Evolutionary conservation across 2,797 vertebrate genomes (phyloP).

Genomic region (Kryptolebias ocellatus): DNA sequence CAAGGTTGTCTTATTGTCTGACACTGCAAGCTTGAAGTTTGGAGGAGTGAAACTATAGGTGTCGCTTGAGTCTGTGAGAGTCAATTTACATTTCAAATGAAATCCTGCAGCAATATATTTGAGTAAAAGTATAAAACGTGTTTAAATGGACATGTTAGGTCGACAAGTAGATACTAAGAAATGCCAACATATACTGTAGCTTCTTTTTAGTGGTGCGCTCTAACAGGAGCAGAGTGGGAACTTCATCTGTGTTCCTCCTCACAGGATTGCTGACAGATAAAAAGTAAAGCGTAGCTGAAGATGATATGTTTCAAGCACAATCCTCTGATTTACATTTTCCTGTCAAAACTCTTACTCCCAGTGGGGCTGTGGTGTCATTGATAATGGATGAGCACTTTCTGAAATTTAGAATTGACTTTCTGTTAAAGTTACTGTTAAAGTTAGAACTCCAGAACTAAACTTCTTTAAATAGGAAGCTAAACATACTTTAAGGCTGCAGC

Average conservation of each 20-base stretch:
- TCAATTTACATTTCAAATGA: slow-evolving; percentile 6
- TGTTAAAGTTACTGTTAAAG: slow-evolving; percentile 35
- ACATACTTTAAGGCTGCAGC: slow-evolving; percentile 6
- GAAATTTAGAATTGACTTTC: slow-evolving; percentile 32
- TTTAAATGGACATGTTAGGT: not conserved
- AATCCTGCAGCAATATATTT: slow-evolving; percentile 3
- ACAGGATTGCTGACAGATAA: slow-evolving; percentile 39
- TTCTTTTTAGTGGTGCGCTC: slow-evolving; percentile 18
- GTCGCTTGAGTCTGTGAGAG: not conserved
- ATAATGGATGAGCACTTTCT: slow-evolving; percentile 49
- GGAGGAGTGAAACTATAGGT: not conserved
- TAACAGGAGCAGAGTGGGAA: slow-evolving; percentile 6
- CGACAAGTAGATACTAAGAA: slow-evolving; percentile 23
- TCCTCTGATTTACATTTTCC: slow-evolving; percentile 44
- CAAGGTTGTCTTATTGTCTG: not conserved
- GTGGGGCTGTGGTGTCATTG: slow-evolving; percentile 24
- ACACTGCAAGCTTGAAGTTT: not conserved
- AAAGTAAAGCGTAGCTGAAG: slow-evolving; percentile 29
- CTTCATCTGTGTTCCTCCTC: slow-evolving; percentile 27
- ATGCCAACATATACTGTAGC: slow-evolving; percentile 2
- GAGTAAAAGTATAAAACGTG: not conserved
- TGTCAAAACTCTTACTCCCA: slow-evolving; percentile 34
- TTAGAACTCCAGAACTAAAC: slow-evolving; percentile 24
- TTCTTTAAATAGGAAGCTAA: slow-evolving; percentile 24
- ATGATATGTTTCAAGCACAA: slow-evolving; percentile 28